Conservation (phyloP, 1,140 invertebrate species). For the Chymomyza costata region DNA sequence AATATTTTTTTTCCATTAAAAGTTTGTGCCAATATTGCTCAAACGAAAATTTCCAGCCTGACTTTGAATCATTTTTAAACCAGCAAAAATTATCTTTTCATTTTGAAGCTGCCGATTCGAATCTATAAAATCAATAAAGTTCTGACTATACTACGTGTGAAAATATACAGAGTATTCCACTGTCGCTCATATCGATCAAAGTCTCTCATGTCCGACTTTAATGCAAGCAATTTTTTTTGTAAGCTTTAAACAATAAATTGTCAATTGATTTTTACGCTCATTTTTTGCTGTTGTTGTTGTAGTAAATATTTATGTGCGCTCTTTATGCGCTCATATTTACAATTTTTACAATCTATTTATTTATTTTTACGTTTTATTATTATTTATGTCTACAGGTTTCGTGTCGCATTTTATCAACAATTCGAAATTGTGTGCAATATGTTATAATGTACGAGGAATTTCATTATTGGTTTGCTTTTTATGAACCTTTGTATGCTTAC, state of each 20-base stretch:
- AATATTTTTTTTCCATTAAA: too few species aligned
- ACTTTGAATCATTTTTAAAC: too few species aligned
- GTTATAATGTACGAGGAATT: conserved; percentile 10
- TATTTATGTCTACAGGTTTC: conserved; percentile 16
- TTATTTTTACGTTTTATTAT: conserved; percentile 29
- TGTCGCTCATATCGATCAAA: too few species aligned
- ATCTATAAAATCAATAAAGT: too few species aligned
- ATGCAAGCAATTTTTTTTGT: conserved; percentile 38
- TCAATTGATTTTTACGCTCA: conserved; percentile 67
- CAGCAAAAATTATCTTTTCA: too few species aligned
- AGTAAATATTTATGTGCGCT: conserved; percentile 32
- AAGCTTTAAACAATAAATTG: conserved; percentile 64
- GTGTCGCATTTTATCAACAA: conserved; percentile 18
- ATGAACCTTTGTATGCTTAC: not conserved
- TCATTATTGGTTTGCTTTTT: conserved; percentile 9
- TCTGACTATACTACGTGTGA: too few species aligned
- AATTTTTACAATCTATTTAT: conserved; percentile 17
- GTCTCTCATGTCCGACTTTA: not conserved
- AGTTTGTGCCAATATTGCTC: too few species aligned
- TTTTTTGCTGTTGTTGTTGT: conserved; percentile 53
- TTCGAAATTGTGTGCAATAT: conserved; percentile 42
- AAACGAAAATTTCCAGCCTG: too few species aligned
- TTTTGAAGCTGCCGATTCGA: too few species aligned
- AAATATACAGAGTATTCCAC: too few species aligned
- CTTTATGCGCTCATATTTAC: too few species aligned